These are phyloP conservation scores for Platyrinchus mystaceus DNA, from an alignment of 2,797 vertebrate species.

Conservation along the genomic window DNA sequence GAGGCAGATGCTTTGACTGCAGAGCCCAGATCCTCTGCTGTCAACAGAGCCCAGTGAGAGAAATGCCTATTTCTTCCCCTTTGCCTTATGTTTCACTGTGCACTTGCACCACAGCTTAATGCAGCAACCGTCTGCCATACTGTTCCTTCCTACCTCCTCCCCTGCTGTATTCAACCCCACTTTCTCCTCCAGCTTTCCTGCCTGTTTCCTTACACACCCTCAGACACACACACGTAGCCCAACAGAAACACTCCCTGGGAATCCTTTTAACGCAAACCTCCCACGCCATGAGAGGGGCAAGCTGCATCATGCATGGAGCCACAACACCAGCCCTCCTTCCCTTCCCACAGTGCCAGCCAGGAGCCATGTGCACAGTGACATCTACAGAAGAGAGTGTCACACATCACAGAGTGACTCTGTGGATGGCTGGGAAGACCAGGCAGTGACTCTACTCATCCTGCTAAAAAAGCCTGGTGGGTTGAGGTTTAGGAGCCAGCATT, in stretches of 20 bases:
- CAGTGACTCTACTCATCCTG: background rate
- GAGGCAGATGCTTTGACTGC: background rate
- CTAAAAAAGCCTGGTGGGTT: background rate
- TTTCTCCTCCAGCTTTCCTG: background rate
- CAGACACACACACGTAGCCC: rapidly evolving
- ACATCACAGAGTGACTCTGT: background rate
- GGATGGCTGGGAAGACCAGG: background rate
- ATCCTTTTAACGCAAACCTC: background rate
- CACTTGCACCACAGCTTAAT: background rate
- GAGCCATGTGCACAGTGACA: rapidly evolving
- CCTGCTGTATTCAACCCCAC: background rate
- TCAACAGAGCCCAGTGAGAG: background rate
- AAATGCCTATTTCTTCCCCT: background rate
- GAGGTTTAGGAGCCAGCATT: background rate
- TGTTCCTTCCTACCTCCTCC: background rate
- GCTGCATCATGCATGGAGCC: background rate
- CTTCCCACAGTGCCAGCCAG: background rate
- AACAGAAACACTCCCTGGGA: background rate
- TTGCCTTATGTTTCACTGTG: background rate
- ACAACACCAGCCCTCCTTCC: background rate
- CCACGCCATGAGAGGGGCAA: background rate
- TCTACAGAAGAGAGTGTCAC: background rate
- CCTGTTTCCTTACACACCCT: background rate
- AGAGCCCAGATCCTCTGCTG: background rate
- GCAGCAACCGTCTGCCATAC: background rate